A percentile compares a stretch with the other conserved stretches of the same genome.
Conservation (phyloP, 2,797 vertebrate species). For the Morelia viridis region DNA sequence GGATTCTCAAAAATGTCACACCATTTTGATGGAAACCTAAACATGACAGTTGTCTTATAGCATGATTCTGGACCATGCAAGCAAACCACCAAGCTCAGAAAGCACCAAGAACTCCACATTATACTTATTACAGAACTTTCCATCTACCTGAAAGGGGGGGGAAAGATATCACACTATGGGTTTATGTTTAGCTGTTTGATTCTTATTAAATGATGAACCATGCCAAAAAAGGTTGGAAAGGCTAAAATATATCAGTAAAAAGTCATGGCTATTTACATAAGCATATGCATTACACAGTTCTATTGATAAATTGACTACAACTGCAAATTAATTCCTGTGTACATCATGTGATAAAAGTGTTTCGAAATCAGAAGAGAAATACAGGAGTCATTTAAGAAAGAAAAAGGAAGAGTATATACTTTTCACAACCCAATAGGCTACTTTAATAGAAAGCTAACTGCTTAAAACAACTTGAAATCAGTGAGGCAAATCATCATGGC, state of each 20-base stretch:
- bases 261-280: background rate
- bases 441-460: background rate
- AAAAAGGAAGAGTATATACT: background rate
- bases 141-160: slow-evolving; percentile 9
- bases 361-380: slow-evolving; percentile 2
- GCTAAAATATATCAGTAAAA: background rate
- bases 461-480: background rate
- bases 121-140: background rate
- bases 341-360: background rate
- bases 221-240: fast-evolving
- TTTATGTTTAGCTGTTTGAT: fast-evolving
- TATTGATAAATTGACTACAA: background rate
- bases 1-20: background rate
- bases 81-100: too few species aligned
- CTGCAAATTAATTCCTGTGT: background rate
- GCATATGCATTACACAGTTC: background rate
- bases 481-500: background rate
- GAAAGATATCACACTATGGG: slow-evolving; percentile 17
- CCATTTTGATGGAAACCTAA: background rate
- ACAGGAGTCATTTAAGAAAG: background rate
- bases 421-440: background rate
- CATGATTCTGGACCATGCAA: background rate
- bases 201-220: slow-evolving; percentile 9
- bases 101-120: too few species aligned
- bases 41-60: background rate